phyloP scores from a whole-genome alignment of 2,113 vertebrate species.

The Crotalus tigris region DNA sequence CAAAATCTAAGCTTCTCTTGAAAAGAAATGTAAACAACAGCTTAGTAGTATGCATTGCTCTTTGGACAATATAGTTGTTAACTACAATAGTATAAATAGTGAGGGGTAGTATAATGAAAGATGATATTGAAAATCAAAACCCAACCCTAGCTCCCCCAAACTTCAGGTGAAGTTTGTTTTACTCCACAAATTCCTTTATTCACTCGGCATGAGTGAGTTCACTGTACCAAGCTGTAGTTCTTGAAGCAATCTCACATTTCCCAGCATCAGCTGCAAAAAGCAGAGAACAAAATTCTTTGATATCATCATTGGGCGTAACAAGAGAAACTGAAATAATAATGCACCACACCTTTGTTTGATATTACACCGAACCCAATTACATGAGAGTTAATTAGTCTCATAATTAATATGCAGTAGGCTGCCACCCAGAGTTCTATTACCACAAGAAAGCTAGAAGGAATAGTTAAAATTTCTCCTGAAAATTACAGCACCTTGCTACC shows the following conservation, averaged over 20 bases:
- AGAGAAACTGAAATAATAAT: background rate
- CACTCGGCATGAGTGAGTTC: background rate
- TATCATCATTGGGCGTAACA: background rate
- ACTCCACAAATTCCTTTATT: background rate
- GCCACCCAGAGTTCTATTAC: background rate
- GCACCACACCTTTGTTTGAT: background rate
- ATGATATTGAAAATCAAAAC: background rate
- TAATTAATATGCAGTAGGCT: background rate
- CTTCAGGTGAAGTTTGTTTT: background rate
- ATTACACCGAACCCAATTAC: background rate
- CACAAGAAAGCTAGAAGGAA: background rate
- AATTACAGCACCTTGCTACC: background rate
- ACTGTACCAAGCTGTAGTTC: background rate
- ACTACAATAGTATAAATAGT: background rate
- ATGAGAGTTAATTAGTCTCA: background rate
- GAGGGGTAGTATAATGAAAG: background rate
- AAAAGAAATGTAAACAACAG: background rate
- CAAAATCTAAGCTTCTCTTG: background rate
- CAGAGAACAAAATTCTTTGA: background rate
- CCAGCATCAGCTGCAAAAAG: background rate
- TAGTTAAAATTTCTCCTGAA: background rate
- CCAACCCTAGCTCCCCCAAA: background rate
- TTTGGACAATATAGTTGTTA: background rate
- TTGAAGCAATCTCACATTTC: background rate
- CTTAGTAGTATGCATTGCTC: background rate